Evolutionary conservation across 2,888 invertebrate genomes (phyloP), one percentile per base, ranked within the genome.

Genomic region (Andricus curvator): DNA sequence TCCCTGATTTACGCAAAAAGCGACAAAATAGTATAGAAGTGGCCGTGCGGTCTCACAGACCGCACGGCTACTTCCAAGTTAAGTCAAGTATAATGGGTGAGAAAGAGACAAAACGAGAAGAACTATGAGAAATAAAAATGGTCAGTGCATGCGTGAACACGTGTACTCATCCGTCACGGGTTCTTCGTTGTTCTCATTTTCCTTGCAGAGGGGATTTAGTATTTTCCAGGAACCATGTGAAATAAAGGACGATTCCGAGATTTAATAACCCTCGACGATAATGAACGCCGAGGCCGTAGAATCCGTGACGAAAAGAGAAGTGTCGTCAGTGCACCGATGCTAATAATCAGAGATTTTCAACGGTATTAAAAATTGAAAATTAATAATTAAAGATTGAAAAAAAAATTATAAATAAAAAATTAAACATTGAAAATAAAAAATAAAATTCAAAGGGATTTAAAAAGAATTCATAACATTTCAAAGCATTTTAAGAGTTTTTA

Each of bases 141-240:
- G 84, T 84, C 85, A 85, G 86, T 81, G 85, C 84, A 91, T 91
- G 89, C 89, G 84, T 60, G 86, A 86, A 91, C 91, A 91, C 91
- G 91, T 88, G 88, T 90, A 83, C 87, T 89, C 88, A 90, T 91
- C 89, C 86, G 91, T 88, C 89, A 91, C 90, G 88, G 88, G 88
- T 88, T 85, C 87, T 85, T 86, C 84, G 83, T 70, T 82, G 81
- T 86, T 80, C 48, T 68, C 48, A 44, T 68, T 68, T 68, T 68
- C 48, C 44, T 25, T 48, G 44, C 48, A 68, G 15, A 25, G 48
- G 25, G 68, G 48, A 68, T 68, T 48, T 22, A 44, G 48, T 68
- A 48, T 68, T 68, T 68, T 68, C 86, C 86, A 80, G 78, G 86
- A 87, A 88, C 62, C 80, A 83, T 78, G 77, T 82, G 78, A 85